Percentiles rank a stretch among this genome's conserved stretches.
phyloP scores from a whole-genome alignment of 2,888 invertebrate genomes.

The Myopa tessellatipennis region DNA sequence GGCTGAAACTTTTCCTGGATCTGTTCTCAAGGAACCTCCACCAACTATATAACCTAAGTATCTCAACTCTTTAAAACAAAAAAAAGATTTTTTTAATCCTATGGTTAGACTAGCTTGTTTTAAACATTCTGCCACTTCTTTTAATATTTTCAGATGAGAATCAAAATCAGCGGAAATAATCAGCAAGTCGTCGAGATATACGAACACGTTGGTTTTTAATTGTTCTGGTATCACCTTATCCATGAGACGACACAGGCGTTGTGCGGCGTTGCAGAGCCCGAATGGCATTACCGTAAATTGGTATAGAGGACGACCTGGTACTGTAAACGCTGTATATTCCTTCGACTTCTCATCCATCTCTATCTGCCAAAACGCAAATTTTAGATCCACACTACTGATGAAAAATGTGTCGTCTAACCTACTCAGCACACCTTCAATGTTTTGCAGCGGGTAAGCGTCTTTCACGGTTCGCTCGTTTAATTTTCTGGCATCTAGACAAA shows the following conservation, averaged over 20 bases:
- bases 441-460: too few species aligned
- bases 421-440: too few species aligned
- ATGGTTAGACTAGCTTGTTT: constrained; percentile 41
- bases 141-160: constrained; percentile 29
- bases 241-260: constrained; percentile 27
- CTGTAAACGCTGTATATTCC: constrained; percentile 39
- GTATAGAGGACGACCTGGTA: too few species aligned
- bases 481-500: too few species aligned
- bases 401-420: too few species aligned
- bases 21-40: constrained; percentile 21
- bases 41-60: constrained; percentile 39
- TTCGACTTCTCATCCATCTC: constrained; percentile 16
- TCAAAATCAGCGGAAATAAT: constrained; percentile 38
- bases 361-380: constrained; percentile 40
- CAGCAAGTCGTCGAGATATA: constrained; percentile 44
- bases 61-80: constrained; percentile 41
- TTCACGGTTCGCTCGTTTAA: too few species aligned
- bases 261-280: too few species aligned
- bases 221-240: constrained; percentile 47
- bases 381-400: too few species aligned
- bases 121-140: constrained; percentile 33
- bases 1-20: constrained; percentile 30
- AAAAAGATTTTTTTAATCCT: constrained; percentile 39
- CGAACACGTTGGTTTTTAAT: constrained; percentile 41
- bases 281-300: too few species aligned